Conservation (phyloP, 2,113 vertebrate species). For the Bungarus multicinctus region DNA sequence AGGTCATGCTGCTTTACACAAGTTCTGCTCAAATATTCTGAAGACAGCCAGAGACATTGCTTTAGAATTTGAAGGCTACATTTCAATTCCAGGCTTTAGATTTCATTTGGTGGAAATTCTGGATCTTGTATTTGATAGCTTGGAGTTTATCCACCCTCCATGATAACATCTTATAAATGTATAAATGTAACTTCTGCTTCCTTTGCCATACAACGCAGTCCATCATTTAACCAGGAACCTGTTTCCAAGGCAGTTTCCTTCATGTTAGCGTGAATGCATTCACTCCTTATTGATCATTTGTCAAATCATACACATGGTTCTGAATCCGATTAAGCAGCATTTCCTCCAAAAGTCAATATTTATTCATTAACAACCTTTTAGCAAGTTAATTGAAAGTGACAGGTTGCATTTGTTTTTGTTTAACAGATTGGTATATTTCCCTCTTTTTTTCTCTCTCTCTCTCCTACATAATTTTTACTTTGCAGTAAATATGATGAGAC, state of each 20-base stretch:
- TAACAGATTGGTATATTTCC: conserved; percentile 49
- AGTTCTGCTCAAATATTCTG: not conserved
- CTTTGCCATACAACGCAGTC: rapidly evolving
- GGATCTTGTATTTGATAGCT: not conserved
- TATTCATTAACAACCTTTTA: conserved; percentile 71
- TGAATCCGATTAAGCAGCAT: conserved; percentile 68
- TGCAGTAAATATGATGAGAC: conserved; percentile 65
- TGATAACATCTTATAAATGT: not conserved
- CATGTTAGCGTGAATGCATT: conserved; percentile 47
- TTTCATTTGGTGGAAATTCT: not conserved
- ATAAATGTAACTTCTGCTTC: not conserved
- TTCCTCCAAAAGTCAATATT: conserved; percentile 73
- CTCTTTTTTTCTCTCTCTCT: conserved; percentile 28
- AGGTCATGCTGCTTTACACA: not conserved
- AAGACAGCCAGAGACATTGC: not conserved
- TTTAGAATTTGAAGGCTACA: not conserved
- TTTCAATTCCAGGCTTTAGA: not conserved
- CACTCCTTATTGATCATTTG: conserved; percentile 63
- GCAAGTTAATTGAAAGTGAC: conserved; percentile 68
- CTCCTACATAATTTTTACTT: conserved; percentile 62
- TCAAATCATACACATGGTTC: conserved; percentile 62
- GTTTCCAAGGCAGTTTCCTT: conserved; percentile 33
- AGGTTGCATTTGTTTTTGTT: conserved; percentile 61
- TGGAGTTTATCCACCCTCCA: not conserved
- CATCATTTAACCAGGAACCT: not conserved